Evolutionary conservation across 1,140 invertebrate species (phyloP).

Genomic region (Hestina assimilis): DNA sequence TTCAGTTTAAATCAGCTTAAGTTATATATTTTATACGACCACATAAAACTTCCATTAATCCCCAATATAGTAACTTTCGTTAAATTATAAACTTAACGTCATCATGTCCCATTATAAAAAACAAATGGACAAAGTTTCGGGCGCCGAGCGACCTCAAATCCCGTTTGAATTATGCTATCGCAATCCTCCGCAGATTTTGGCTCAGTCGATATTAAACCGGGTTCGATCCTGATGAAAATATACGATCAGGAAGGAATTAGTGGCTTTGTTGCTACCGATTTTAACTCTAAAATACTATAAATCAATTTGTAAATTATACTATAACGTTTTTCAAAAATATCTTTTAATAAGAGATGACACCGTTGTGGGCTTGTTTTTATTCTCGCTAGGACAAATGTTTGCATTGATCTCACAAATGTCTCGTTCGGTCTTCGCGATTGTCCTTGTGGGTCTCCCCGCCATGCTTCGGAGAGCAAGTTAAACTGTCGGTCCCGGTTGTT

Average conservation of each 20-base stretch:
- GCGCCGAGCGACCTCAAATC: constrained; percentile 29
- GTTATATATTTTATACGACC: not conserved
- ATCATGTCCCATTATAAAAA: constrained; percentile 25
- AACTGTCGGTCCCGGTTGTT: too few species aligned
- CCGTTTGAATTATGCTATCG: constrained; percentile 33
- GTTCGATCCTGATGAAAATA: constrained; percentile 34
- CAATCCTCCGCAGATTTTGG: constrained; percentile 31
- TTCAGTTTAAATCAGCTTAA: not conserved
- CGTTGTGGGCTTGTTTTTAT: too few species aligned
- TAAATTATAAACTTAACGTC: constrained; percentile 24
- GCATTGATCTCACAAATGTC: too few species aligned
- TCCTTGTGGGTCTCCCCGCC: too few species aligned
- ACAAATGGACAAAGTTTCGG: constrained; percentile 29
- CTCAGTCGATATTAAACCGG: constrained; percentile 33
- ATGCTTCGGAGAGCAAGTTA: too few species aligned
- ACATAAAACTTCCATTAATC: constrained; percentile 13
- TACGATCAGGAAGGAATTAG: constrained; percentile 28
- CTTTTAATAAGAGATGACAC: not conserved
- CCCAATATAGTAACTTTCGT: not conserved
- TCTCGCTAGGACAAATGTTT: too few species aligned
- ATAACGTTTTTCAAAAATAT: not conserved
- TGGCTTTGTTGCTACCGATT: constrained; percentile 21
- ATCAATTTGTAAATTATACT: not conserved
- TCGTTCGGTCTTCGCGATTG: too few species aligned
- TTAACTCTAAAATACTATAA: constrained; percentile 1